Evolutionary conservation across 2,113 vertebrate species (phyloP), one percentile per base, ranked within the genome.

Genomic region (Tachycineta bicolor): DNA sequence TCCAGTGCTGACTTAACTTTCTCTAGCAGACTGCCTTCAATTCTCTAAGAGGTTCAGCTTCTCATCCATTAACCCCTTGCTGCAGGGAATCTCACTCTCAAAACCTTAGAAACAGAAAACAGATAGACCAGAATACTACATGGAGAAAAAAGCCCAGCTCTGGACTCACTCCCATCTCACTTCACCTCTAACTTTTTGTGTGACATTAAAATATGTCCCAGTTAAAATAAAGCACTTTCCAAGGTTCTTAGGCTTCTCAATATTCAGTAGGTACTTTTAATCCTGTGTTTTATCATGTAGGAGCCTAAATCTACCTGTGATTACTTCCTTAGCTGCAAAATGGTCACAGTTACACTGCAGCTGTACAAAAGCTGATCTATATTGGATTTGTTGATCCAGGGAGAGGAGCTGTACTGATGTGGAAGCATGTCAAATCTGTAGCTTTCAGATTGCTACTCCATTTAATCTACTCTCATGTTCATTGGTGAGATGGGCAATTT

Each of bases 1-100:
- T 90, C 64, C 80, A 78, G 75, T 58, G 90, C 93, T 93, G 92
- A 79, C 79, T 88, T 94, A 93, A 95, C 92, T 96, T 95, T 95
- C 94, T 92, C 85, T 83, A 87, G 80, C 83, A 82, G 68, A 75
- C 79, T 83, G 85, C 53, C 76, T 90, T 86, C 73, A 84, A 3
- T 86, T 83, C 56, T 90, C 71, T 33, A 55, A 83, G 58, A 94
- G 24, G 62, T 75, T 96, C 68, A 81, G 60, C 44, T 83, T 90
- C 93, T 94, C 88, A 78, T 70, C 49, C 47, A 90, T 96, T 97
- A 96, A 96, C 94, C 88, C 88, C 25, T 96, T 97, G 50, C 62
- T 90, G 90, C 76, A 84, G 50, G 52, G 64, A 92, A 49, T 78
- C 34, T 74, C 55, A 63, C 44, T 81, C 85, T 88, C 55, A 41